A percentile compares a stretch with the other conserved stretches of the same genome.
Conservation (phyloP, 2,113 vertebrate genomes). For the Mellivora capensis region DNA sequence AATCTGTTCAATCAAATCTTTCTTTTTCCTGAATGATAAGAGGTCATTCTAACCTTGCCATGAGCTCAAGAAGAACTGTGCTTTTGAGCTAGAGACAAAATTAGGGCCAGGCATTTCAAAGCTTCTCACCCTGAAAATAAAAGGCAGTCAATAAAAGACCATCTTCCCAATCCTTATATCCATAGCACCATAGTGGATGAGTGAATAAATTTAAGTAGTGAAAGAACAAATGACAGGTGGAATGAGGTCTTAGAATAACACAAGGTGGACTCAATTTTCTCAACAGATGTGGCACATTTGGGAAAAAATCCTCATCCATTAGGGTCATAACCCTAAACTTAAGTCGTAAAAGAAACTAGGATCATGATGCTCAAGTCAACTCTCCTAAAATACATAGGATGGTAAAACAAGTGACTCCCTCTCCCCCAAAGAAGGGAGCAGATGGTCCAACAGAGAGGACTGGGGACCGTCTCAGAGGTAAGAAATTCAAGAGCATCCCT, state of each 20-base stretch:
- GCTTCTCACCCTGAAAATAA: neutral
- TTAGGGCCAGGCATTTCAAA: neutral
- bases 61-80: neutral
- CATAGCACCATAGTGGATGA: neutral
- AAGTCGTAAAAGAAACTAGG: neutral
- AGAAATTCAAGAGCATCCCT: neutral
- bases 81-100: constrained; percentile 1
- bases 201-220: neutral
- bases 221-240: neutral
- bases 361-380: neutral
- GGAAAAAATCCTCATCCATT: neutral
- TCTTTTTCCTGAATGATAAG: neutral
- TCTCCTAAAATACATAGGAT: neutral
- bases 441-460: neutral
- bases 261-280: neutral
- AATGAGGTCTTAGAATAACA: neutral
- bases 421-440: neutral
- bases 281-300: neutral
- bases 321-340: neutral
- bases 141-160: neutral
- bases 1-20: constrained; percentile 43
- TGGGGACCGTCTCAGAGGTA: neutral
- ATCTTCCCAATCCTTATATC: neutral
- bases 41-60: constrained; percentile 42
- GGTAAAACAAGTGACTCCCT: neutral